phyloP scores from a whole-genome alignment of 2,888 invertebrate species.

The Pachydiplax longipennis region DNA sequence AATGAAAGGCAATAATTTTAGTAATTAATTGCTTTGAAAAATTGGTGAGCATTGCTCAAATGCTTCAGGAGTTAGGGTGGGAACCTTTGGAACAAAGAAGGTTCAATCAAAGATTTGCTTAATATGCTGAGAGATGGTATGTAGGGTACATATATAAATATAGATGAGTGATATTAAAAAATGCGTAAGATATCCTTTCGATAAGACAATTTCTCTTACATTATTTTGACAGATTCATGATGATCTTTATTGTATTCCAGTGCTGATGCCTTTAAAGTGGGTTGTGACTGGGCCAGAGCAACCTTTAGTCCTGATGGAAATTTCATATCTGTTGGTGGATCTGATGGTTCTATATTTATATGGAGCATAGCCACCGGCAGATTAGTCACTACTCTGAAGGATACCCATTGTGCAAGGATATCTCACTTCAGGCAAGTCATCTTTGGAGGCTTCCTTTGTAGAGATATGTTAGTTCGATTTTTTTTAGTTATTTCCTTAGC shows the following conservation, averaged over 20 bases:
- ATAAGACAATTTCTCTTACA: no score
- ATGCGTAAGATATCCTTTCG: no score
- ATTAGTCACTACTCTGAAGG: constrained; percentile 80
- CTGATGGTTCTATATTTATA: constrained; percentile 89
- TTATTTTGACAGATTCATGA: no score
- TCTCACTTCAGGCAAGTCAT: not conserved
- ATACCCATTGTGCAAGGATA: constrained; percentile 58
- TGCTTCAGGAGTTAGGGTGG: no score
- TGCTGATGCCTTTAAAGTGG: constrained; percentile 93
- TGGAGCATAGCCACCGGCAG: constrained; percentile 85
- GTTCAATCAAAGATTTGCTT: no score
- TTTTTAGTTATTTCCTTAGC: not conserved
- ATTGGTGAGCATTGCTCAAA: no score
- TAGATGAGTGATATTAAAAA: no score
- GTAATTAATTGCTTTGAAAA: no score
- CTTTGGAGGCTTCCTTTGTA: not conserved
- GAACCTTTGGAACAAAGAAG: no score
- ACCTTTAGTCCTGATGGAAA: constrained; percentile 91
- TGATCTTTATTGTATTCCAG: constrained; percentile 64
- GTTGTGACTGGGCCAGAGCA: constrained; percentile 93
- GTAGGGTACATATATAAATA: no score
- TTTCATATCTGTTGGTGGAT: constrained; percentile 89
- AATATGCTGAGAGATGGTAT: no score
- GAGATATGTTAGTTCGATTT: not conserved
- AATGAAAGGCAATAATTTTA: no score